A percentile compares a stretch with the other conserved stretches of the same genome.
phyloP scores from a whole-genome alignment of 1,140 invertebrate genomes.

The Akabosia matsudoensis region DNA sequence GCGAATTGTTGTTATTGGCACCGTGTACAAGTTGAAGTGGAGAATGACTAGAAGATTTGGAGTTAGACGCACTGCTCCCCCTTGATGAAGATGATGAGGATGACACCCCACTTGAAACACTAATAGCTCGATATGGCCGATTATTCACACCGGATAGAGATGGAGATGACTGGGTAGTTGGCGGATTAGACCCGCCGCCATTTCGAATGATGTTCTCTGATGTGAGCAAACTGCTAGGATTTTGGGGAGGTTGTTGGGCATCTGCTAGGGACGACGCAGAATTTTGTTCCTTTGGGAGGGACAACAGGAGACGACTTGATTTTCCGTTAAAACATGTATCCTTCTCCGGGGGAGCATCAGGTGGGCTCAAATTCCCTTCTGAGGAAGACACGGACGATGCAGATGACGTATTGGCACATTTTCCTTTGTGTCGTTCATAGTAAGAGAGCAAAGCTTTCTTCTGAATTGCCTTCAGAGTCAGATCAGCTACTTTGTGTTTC shows the following conservation, averaged over 20 bases:
- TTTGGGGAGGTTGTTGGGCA: background rate
- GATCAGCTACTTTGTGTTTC: conserved; percentile 67
- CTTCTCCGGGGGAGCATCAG: background rate
- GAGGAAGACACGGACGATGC: background rate
- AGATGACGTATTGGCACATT: conserved; percentile 25
- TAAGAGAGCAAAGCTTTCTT: conserved; percentile 81
- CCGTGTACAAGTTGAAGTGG: background rate
- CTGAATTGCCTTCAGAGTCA: conserved; percentile 78
- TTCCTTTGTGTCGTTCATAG: conserved; percentile 68
- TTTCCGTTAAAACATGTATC: conserved; percentile 9
- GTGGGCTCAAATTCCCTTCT: conserved; percentile 7
- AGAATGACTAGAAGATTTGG: conserved; percentile 20
- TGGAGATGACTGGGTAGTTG: background rate
- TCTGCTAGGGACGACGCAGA: background rate
- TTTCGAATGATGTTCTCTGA: background rate
- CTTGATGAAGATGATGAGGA: conserved; percentile 10
- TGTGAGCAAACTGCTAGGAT: background rate
- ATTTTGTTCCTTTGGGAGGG: background rate
- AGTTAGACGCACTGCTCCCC: background rate
- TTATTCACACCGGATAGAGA: background rate
- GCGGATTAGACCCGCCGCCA: background rate
- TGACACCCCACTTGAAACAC: background rate
- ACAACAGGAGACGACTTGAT: background rate
- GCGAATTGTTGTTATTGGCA: conserved; percentile 16
- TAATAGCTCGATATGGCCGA: background rate